Base-by-base conservation (phyloP, 2,113 vertebrate species). In the Melospiza georgiana region DNA sequence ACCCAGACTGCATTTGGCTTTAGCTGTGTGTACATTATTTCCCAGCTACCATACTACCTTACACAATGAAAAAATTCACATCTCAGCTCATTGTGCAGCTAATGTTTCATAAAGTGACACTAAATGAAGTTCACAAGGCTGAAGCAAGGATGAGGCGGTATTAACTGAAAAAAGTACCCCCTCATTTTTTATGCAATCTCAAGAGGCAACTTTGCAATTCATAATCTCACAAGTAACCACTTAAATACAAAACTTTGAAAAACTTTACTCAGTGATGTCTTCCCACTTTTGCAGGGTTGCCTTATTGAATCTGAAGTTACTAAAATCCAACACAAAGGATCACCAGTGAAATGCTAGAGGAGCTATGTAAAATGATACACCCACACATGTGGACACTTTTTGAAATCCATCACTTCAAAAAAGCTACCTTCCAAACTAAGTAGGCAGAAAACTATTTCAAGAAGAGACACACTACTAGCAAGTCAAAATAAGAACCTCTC, bases 321-420 rank as follows among this genome's bases (percentile, higher is more conserved):
- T 27, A 35, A 69, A 68, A 79, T 69, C 43, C 37, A 88, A 73
- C 28, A 77, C 9, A n/a, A 46, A 85, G 17, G 15, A 89, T 68
- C 33, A 39, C 78, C 44, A 8, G 33, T 27, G 14, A 86, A 90
- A 21, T 31, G 25, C 73, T n/a, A 61, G 11, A 65, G 24, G 6
- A 79, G 22, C 12, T 52, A 25, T 1, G 23, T 41, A 71, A 93
- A 91, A 61, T 25, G 1, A 65, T 11, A 54, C 9, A 10, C 6
- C 9, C n/a, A 48, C 18, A 51, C 3, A 54, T 0, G 15, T 0
- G 0, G 25, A 35, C 22, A 76, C 16, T 37, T 43, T 37, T 27
- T 76, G 49, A 94, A 87, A 75, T 5, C 20, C 15, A 52, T 11
- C 2, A 23, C 22, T 87, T 74, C 25, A 78, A 75, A 84, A 84